Conservation (phyloP, 2,797 vertebrate genomes). For the Rhadinocentrus ornatus region DNA sequence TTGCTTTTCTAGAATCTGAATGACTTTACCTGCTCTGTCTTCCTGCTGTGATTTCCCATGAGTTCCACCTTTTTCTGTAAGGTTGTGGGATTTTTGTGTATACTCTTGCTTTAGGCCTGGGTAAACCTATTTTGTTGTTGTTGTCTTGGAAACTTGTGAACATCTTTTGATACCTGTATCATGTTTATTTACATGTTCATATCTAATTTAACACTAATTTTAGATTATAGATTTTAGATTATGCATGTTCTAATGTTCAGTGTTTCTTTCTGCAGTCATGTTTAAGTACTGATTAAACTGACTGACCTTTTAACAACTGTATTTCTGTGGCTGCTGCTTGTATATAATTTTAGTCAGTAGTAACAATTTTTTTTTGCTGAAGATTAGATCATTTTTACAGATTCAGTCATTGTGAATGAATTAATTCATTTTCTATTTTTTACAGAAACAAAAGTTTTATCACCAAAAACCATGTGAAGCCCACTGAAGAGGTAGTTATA, state of each 20-base stretch:
- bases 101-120: background rate
- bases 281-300: no score
- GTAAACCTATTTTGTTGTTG: background rate
- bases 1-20: conserved; percentile 64
- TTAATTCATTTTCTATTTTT: background rate
- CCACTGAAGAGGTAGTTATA: conserved; percentile 24
- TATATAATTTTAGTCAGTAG: background rate
- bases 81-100: conserved; percentile 14
- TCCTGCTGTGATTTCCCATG: conserved; percentile 62
- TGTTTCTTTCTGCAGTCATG: no score
- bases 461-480: conserved; percentile 25
- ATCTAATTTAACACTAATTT: no score
- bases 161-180: background rate
- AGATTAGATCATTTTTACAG: no score
- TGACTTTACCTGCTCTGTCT: conserved; percentile 42
- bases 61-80: conserved; percentile 43
- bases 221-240: no score
- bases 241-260: no score
- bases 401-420: background rate
- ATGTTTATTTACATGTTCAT: background rate
- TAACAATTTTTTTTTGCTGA: background rate
- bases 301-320: background rate
- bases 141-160: conserved; percentile 5
- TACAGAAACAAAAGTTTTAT: background rate
- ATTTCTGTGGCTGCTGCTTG: background rate